Evolutionary conservation across 2,113 vertebrate genomes (phyloP).

Genomic region (Eupsittula cactorum): DNA sequence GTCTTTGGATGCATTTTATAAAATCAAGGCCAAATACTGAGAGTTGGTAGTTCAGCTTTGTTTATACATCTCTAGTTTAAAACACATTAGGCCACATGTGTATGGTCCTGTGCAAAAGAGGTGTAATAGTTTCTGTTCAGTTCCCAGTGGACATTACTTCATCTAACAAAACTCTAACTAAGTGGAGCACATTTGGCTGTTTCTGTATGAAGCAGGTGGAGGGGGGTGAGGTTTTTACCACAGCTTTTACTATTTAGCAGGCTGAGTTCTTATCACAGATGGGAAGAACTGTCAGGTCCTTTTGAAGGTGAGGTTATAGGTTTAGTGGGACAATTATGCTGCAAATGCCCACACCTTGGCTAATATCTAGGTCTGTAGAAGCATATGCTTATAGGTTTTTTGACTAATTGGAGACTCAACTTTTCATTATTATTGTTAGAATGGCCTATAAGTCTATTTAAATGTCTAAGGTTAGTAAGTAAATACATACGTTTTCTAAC

Average conservation of each 20-base stretch:
- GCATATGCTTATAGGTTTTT: neutral
- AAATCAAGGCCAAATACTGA: neutral
- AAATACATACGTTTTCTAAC: neutral
- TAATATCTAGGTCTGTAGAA: neutral
- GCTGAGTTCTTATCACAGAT: neutral
- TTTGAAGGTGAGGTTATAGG: neutral
- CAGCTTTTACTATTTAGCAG: neutral
- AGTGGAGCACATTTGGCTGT: neutral
- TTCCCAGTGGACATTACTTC: neutral
- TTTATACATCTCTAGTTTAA: neutral
- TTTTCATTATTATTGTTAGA: neutral
- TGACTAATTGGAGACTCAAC: neutral
- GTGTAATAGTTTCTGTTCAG: neutral
- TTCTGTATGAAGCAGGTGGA: neutral
- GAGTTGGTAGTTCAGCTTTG: neutral
- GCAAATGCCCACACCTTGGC: neutral
- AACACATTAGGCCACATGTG: neutral
- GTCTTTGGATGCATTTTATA: neutral
- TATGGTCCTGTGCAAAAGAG: neutral
- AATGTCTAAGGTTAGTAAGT: neutral
- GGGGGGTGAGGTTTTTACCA: neutral
- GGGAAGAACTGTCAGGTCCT: neutral
- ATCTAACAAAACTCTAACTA: neutral
- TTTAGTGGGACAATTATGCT: neutral
- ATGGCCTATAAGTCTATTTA: neutral